Evolutionary conservation across 1,140 invertebrate species (phyloP).

Genomic region (Gonioctena quinquepunctata): DNA sequence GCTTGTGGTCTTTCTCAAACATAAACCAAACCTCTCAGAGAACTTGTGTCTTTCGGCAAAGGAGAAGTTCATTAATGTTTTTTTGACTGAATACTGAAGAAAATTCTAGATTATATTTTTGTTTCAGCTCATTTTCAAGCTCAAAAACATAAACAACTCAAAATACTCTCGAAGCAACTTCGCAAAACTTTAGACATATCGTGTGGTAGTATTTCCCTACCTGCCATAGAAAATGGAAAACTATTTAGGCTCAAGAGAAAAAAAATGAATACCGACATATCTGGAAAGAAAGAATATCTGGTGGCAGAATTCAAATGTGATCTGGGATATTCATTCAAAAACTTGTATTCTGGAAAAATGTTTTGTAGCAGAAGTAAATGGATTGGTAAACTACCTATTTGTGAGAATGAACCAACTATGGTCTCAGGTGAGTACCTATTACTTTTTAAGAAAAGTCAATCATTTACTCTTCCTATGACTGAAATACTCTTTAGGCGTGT

Average conservation of each 20-base stretch:
- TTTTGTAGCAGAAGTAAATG: slow-evolving; percentile 24
- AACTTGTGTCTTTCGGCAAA: too few species aligned
- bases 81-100: too few species aligned
- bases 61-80: too few species aligned
- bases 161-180: background rate
- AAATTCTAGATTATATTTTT: too few species aligned
- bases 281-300: slow-evolving; percentile 4
- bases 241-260: slow-evolving; percentile 20
- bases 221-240: slow-evolving; percentile 16
- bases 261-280: background rate
- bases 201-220: slow-evolving; percentile 7
- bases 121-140: background rate
- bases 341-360: background rate
- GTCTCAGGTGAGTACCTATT: background rate
- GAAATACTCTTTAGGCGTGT: too few species aligned
- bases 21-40: too few species aligned
- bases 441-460: too few species aligned
- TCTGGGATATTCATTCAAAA: background rate
- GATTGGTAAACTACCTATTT: slow-evolving; percentile 17
- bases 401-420: slow-evolving; percentile 13
- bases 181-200: slow-evolving; percentile 10
- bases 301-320: slow-evolving; percentile 22
- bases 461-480: too few species aligned
- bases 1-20: too few species aligned
- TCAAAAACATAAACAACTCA: background rate